A percentile compares a stretch with the other conserved stretches of the same genome.
These are phyloP conservation scores for Ametastegia equiseti DNA, from an alignment of 2,888 invertebrate species.

Conservation along the genomic window DNA sequence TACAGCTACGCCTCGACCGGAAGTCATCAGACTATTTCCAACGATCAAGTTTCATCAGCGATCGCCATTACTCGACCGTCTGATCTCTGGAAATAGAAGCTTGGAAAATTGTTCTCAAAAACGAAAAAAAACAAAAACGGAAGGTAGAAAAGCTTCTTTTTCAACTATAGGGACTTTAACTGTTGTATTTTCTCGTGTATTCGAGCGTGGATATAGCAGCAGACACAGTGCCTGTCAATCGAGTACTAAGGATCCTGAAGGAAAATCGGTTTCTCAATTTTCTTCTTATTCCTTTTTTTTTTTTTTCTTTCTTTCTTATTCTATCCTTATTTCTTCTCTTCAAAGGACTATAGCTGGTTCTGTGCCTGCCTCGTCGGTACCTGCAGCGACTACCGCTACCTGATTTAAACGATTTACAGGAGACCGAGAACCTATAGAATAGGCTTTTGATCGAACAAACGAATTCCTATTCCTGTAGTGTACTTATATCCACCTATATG, in stretches of 20 bases:
- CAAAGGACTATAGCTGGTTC: not conserved
- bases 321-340: too few relatives aligned
- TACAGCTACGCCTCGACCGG: too few relatives aligned
- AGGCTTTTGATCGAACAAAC: constrained; percentile 38
- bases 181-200: not conserved
- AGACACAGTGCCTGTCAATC: constrained; percentile 30
- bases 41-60: not conserved
- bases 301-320: too few relatives aligned
- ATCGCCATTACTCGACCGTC: not conserved
- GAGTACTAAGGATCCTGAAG: not conserved
- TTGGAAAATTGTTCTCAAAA: too few relatives aligned
- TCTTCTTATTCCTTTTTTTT: too few relatives aligned
- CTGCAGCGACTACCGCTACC: constrained; percentile 22
- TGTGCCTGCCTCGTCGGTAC: not conserved
- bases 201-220: not conserved
- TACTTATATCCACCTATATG: not conserved
- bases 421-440: constrained; percentile 16
- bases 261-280: constrained; percentile 29
- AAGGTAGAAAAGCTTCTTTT: too few relatives aligned
- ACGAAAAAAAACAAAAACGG: too few relatives aligned
- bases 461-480: constrained; percentile 19
- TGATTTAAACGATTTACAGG: constrained; percentile 31
- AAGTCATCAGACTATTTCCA: not conserved
- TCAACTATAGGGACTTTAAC: too few relatives aligned
- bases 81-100: too few relatives aligned